Conservation (phyloP, 2,888 invertebrate genomes). For the Hypselothyrea guttata region DNA sequence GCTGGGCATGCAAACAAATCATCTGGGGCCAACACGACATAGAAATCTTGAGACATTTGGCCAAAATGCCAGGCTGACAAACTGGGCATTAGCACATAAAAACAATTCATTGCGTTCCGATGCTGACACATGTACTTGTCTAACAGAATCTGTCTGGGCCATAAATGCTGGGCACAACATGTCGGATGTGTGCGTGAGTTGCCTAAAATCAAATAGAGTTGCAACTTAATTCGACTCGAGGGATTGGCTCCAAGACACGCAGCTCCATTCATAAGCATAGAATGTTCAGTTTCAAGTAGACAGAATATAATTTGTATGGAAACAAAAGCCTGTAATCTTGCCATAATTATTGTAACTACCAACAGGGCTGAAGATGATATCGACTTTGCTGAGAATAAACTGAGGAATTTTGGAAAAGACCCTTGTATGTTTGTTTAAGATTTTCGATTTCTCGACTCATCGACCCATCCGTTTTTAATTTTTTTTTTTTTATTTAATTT, state of each 20-base stretch:
- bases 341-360: too few species aligned
- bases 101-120: constrained; percentile 69
- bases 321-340: too few species aligned
- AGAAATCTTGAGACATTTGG: constrained; percentile 6
- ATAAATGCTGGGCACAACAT: constrained; percentile 40
- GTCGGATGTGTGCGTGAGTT: constrained; percentile 50
- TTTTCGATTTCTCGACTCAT: too few species aligned
- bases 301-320: constrained; percentile 12
- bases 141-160: constrained; percentile 32
- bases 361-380: too few species aligned
- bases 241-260: constrained; percentile 22
- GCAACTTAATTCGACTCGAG: neutral
- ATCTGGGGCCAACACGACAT: constrained; percentile 18
- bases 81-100: constrained; percentile 72
- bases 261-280: neutral
- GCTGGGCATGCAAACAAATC: constrained; percentile 68
- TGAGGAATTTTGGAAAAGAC: too few species aligned
- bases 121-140: constrained; percentile 71
- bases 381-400: too few species aligned
- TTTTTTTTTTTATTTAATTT: too few species aligned
- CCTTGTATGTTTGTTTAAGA: too few species aligned
- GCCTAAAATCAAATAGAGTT: constrained; percentile 49
- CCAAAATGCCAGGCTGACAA: constrained; percentile 11
- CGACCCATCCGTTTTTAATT: too few species aligned
- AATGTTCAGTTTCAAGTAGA: neutral